Percentiles rank a stretch among this genome's conserved stretches.
Evolutionary conservation across 1,140 invertebrate species (phyloP).

Genomic region (Pseudomyrmex concolor): DNA sequence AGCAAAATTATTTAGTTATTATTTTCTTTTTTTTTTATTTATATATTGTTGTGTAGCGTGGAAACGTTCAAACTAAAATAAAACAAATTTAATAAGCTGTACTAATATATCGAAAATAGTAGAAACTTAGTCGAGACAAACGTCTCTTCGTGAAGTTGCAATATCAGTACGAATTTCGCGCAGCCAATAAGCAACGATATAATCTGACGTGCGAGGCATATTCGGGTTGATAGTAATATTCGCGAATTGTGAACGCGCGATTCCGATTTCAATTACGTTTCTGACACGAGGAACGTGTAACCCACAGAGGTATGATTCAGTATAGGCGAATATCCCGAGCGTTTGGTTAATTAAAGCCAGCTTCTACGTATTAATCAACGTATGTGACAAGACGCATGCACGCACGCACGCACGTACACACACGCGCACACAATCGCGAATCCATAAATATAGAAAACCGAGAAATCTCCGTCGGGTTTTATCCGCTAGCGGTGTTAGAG

Average conservation of each 20-base stretch:
- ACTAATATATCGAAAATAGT: no score
- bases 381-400: background rate
- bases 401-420: background rate
- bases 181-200: conserved; percentile 19
- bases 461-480: background rate
- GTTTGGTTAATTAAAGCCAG: conserved; percentile 43
- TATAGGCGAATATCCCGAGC: background rate
- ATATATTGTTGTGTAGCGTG: no score
- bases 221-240: conserved; percentile 7
- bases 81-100: no score
- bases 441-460: conserved; percentile 14
- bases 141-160: background rate
- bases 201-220: background rate
- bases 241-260: conserved; percentile 22
- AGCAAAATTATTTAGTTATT: background rate
- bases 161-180: background rate
- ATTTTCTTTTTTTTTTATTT: no score
- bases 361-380: conserved; percentile 37
- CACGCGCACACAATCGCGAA: background rate
- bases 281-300: conserved; percentile 16
- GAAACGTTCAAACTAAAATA: no score
- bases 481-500: background rate
- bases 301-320: conserved; percentile 26
- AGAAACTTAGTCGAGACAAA: background rate
- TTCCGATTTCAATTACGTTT: conserved; percentile 45